Percentiles rank a stretch among this genome's conserved stretches.
Evolutionary conservation across 2,113 vertebrate genomes (phyloP).

Genomic region (Halcyon senegalensis): DNA sequence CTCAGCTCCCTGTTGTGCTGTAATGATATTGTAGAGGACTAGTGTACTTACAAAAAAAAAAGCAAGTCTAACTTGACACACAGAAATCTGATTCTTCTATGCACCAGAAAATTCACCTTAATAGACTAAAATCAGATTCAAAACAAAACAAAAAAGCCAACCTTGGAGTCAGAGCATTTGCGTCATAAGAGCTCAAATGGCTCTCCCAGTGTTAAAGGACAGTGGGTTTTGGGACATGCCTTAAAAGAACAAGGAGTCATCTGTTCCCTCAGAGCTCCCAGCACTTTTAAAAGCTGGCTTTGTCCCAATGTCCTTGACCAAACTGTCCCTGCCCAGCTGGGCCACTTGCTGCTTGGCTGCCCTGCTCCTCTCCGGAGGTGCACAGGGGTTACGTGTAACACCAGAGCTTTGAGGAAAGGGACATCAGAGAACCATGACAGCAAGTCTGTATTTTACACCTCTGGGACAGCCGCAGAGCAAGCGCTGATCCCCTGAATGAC

Average conservation of each 20-base stretch:
- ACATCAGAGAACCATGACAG: not conserved
- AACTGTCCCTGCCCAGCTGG: not conserved
- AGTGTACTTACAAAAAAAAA: not conserved
- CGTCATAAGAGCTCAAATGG: not conserved
- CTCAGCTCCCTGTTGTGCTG: not conserved
- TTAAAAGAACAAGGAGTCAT: not conserved
- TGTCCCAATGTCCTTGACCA: constrained; percentile 31
- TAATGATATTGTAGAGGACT: not conserved
- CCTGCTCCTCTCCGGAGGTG: not conserved
- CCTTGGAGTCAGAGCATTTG: not conserved
- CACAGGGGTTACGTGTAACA: not conserved
- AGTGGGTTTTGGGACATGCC: not conserved
- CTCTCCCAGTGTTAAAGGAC: not conserved
- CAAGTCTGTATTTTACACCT: not conserved
- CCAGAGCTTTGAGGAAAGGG: not conserved
- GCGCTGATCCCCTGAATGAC: not conserved
- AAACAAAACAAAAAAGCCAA: not conserved
- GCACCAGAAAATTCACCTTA: not conserved
- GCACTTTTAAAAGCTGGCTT: not conserved
- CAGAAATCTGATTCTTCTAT: not conserved
- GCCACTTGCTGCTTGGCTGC: not conserved
- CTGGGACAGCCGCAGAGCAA: not conserved
- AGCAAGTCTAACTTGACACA: not conserved
- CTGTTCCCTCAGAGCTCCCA: not conserved
- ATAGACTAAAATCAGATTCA: not conserved